Conservation (phyloP, 2,888 invertebrate species). For the Noctua fimbriata region DNA sequence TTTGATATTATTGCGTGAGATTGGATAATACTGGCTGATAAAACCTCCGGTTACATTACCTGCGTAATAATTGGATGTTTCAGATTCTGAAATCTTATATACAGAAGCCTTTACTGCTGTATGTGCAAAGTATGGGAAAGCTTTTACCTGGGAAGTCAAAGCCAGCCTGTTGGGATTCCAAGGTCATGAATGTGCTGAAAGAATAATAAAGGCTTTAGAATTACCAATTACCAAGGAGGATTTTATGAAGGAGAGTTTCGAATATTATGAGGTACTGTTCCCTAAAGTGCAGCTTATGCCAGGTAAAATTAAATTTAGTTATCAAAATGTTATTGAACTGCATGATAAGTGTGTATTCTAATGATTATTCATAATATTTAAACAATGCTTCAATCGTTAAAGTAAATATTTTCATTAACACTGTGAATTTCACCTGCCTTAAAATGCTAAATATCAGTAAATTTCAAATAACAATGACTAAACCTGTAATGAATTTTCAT, state of each 20-base stretch:
- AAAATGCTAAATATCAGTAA: not conserved
- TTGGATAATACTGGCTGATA: not conserved
- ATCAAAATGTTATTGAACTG: slow-evolving; percentile 48
- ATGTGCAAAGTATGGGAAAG: slow-evolving; percentile 92
- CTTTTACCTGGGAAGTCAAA: slow-evolving; percentile 95
- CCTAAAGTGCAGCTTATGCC: slow-evolving; percentile 92
- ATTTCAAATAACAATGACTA: not conserved
- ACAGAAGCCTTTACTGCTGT: slow-evolving; percentile 92
- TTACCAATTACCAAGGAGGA: slow-evolving; percentile 92
- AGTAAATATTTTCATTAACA: not conserved
- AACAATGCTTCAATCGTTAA: not conserved
- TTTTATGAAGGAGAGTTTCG: slow-evolving; percentile 90
- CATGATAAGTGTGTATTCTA: slow-evolving; percentile 42
- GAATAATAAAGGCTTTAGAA: slow-evolving; percentile 90
- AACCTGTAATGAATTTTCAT: not conserved
- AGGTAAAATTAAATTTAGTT: slow-evolving; percentile 87
- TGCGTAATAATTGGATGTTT: slow-evolving; percentile 63
- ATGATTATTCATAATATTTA: not conserved
- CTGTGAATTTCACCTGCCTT: not conserved
- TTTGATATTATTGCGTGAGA: slow-evolving; percentile 24
- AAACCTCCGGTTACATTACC: not conserved
- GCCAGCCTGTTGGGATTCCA: slow-evolving; percentile 92
- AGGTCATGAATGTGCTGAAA: slow-evolving; percentile 91
- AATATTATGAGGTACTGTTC: slow-evolving; percentile 90
- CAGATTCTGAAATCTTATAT: slow-evolving; percentile 95